Evolutionary conservation across 2,888 invertebrate genomes (phyloP).

Genomic region (Tetragnatha montana): DNA sequence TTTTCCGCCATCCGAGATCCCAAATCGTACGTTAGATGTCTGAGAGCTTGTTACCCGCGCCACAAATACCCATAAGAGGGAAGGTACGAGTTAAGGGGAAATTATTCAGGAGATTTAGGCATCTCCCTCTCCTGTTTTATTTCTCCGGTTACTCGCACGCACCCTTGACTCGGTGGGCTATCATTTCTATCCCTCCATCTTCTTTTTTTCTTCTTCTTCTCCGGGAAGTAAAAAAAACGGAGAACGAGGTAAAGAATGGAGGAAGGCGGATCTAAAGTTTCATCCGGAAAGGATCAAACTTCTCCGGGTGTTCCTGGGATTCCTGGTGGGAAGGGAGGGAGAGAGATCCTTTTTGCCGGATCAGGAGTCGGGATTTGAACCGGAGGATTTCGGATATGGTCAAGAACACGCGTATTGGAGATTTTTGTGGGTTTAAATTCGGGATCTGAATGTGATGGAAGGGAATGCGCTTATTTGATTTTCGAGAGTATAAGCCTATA

Average conservation of each 20-base stretch:
- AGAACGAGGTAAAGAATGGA: conserved; percentile 4
- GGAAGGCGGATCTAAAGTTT: conserved; percentile 26
- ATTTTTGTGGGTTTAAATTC: too few relatives aligned
- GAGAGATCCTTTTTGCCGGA: neutral
- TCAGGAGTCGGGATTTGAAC: neutral
- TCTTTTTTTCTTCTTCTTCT: conserved; percentile 12
- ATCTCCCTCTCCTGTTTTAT: conserved; percentile 20
- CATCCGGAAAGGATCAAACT: conserved; percentile 13
- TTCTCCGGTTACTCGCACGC: conserved; percentile 4
- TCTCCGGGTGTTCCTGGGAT: neutral
- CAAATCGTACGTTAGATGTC: conserved; percentile 51
- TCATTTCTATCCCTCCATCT: conserved; percentile 18
- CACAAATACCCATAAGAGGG: conserved; percentile 63
- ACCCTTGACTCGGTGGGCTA: conserved; percentile 11
- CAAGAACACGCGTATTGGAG: too few relatives aligned
- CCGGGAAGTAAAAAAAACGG: neutral
- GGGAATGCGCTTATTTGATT: too few relatives aligned
- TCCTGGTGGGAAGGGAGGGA: neutral
- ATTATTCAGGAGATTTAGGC: conserved; percentile 66
- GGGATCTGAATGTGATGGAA: too few relatives aligned
- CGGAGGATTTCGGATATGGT: neutral
- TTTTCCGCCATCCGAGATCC: conserved; percentile 22
- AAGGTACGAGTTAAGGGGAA: conserved; percentile 62
- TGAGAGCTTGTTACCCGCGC: conserved; percentile 61
- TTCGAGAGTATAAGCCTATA: too few relatives aligned